A percentile compares a stretch with the other conserved stretches of the same genome.
These are phyloP conservation scores for Clinocottus analis DNA, from an alignment of 2,113 vertebrate genomes.

Conservation along the genomic window DNA sequence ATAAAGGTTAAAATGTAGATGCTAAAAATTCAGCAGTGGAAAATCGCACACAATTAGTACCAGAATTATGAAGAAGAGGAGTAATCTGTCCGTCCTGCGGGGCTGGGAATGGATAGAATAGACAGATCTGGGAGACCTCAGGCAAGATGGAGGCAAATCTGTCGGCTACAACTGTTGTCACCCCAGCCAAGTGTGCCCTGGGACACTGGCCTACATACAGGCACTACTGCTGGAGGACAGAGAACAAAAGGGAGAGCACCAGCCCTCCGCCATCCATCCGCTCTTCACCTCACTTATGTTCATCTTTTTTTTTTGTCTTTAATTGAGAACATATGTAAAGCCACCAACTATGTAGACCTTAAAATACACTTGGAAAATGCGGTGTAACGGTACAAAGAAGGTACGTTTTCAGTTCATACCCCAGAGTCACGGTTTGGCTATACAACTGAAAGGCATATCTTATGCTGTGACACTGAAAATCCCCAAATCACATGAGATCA, in stretches of 20 bases:
- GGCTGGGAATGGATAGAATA: slow-evolving; percentile 72
- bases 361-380: not conserved
- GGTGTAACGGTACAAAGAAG: not conserved
- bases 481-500: not conserved
- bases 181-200: slow-evolving; percentile 83
- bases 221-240: slow-evolving; percentile 73
- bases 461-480: not conserved
- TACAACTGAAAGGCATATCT: not conserved
- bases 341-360: not conserved
- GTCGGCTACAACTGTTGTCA: slow-evolving; percentile 86
- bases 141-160: slow-evolving; percentile 87
- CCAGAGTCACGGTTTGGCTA: not conserved
- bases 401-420: not conserved
- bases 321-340: not conserved
- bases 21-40: slow-evolving; percentile 19
- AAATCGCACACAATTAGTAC: slow-evolving; percentile 13
- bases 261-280: slow-evolving; percentile 47
- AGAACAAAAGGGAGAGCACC: slow-evolving; percentile 53
- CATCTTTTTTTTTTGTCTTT: not conserved
- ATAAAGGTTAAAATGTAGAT: not conserved
- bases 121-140: slow-evolving; percentile 80
- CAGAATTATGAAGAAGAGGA: slow-evolving; percentile 52
- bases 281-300: slow-evolving; percentile 48
- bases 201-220: slow-evolving; percentile 87
- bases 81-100: slow-evolving; percentile 68